Conservation (phyloP, 2,113 vertebrate species). For the Nothoprocta pentlandii region DNA sequence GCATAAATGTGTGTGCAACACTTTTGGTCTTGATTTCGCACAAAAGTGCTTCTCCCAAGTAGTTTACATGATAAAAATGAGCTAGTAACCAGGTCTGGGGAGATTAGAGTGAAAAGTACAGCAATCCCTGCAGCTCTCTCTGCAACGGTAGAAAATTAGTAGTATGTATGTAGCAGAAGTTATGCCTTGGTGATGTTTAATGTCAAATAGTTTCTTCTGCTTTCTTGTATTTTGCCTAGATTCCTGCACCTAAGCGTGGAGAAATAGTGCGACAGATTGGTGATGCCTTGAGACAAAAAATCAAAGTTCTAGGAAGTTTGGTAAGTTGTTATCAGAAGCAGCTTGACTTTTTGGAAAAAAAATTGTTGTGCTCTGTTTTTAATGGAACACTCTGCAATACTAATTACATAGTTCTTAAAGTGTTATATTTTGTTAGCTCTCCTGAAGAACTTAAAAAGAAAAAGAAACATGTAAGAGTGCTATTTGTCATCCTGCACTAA, state of each 20-base stretch:
- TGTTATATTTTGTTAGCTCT: not conserved
- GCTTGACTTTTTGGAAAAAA: not conserved
- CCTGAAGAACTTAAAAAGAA: not conserved
- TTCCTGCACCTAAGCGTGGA: slow-evolving; percentile 96
- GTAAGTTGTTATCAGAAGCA: slow-evolving; percentile 72
- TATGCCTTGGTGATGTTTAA: not conserved
- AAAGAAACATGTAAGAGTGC: not conserved
- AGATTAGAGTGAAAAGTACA: not conserved
- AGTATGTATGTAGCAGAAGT: not conserved
- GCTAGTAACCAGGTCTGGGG: accelerated
- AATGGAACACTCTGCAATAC: not conserved
- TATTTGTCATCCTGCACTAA: not conserved
- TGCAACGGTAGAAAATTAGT: not conserved
- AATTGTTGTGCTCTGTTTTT: not conserved
- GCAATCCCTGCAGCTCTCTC: not conserved
- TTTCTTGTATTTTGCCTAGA: slow-evolving; percentile 67
- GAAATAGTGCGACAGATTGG: slow-evolving; percentile 98
- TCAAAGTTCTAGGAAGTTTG: slow-evolving; percentile 90
- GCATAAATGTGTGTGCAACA: not conserved
- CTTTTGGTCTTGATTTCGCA: not conserved
- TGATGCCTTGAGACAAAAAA: slow-evolving; percentile 93
- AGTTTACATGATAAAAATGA: accelerated
- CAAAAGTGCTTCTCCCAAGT: not conserved
- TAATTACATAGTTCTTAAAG: not conserved
- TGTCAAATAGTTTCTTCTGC: not conserved